A percentile compares a stretch with the other conserved stretches of the same genome.
Conservation (phyloP, 2,797 vertebrate species). For the Xiphorhynchus erythropygius region DNA sequence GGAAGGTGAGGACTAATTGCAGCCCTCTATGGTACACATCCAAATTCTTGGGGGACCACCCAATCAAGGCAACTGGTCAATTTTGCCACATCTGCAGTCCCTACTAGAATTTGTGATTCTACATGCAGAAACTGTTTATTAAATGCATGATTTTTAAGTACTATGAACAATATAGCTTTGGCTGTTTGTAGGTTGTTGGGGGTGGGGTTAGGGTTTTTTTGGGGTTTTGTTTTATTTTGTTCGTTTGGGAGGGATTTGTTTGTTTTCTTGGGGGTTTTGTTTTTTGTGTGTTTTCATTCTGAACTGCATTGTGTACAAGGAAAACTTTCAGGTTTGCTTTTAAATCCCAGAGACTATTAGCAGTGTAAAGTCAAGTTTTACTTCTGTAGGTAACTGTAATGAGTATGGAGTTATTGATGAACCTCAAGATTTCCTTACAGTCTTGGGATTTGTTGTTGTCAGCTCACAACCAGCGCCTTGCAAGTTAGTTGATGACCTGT, state of each 20-base stretch:
- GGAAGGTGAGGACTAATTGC: background rate
- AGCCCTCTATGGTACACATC: background rate
- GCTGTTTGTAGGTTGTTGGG: background rate
- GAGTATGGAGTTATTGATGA: background rate
- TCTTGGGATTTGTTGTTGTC: rapidly evolving
- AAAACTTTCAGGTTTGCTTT: background rate
- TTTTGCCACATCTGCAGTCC: background rate
- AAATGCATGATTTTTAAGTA: background rate
- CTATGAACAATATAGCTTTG: background rate
- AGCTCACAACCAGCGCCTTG: background rate
- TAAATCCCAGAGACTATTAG: background rate
- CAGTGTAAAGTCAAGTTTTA: background rate
- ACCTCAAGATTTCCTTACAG: background rate
- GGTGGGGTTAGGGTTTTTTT: background rate
- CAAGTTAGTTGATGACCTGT: background rate
- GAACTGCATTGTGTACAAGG: background rate
- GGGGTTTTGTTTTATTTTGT: background rate
- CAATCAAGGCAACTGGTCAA: background rate
- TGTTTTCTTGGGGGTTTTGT: background rate
- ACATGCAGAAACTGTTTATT: background rate
- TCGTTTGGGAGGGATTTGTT: background rate
- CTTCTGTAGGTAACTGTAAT: background rate
- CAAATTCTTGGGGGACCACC: background rate
- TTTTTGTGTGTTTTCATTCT: background rate
- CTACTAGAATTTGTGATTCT: background rate